Percentiles rank a stretch among this genome's conserved stretches.
phyloP scores from a whole-genome alignment of 2,797 vertebrate genomes.

The Megaceryle alcyon region DNA sequence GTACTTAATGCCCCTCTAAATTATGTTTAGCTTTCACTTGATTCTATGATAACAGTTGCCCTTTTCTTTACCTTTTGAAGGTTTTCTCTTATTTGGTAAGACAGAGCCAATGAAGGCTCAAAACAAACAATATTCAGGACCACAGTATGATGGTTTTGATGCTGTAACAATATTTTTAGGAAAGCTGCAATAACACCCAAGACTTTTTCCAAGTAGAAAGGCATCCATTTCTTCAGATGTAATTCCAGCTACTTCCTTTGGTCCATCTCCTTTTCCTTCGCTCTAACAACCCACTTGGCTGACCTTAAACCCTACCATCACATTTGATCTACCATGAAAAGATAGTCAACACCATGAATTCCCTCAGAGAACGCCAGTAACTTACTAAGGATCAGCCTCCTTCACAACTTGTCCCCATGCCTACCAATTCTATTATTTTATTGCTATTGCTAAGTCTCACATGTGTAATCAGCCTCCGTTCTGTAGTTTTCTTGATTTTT shows the following conservation, averaged over 20 bases:
- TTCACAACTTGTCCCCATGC: neutral
- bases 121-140: neutral
- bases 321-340: neutral
- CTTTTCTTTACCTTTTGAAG: neutral
- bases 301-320: neutral
- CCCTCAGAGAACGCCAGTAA: neutral
- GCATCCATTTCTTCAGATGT: neutral
- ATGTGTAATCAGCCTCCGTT: neutral
- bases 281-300: neutral
- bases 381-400: neutral
- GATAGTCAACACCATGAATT: neutral
- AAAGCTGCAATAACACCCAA: neutral
- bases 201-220: neutral
- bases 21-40: neutral
- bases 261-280: neutral
- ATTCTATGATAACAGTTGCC: neutral
- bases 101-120: fast-evolving
- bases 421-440: neutral
- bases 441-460: neutral
- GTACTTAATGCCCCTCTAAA: neutral
- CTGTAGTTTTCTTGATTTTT: neutral
- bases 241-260: neutral
- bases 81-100: neutral
- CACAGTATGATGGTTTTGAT: neutral
- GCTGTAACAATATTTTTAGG: neutral